Evolutionary conservation across 35 echinoderm and acorn worm genomes (phyloP), one percentile per base, ranked within the genome.

Genomic region (Heliocidaris tuberculata): DNA sequence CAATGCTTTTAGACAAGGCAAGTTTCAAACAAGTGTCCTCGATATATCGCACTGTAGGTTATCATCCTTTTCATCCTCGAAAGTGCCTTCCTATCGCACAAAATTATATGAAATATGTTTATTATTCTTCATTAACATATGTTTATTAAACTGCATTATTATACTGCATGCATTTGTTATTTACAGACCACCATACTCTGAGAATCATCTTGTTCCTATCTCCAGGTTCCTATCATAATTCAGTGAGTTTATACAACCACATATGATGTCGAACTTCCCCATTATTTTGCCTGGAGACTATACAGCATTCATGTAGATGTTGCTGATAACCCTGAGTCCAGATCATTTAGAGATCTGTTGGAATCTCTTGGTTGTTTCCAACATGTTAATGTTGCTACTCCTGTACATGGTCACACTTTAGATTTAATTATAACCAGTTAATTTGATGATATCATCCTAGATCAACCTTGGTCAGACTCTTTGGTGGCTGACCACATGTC

Each of bases 161-260:
- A n/a, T n/a, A n/a, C n/a, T n/a, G n/a, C n/a, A n/a, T n/a, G n/a
- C n/a, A n/a, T n/a, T n/a, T n/a, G n/a, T n/a, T n/a, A n/a, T 94
- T n/a, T 94, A 94, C 59, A 88, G 65, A 48, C 70, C 94, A 42
- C 94, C 85, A 86, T 87, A 94, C 85, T 86, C 94, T 87, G 94
- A 85, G 12, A 94, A 94, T 50, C 65, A 94, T 61, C 94, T 60
- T 27, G 47, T 86, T 49, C 94, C 94, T 30, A 54, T 94, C 31
- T 42, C 47, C 21, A 56, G 47, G 48, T 94, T 94, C 85, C 27
- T 94, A 7, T 13, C 65, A 31, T 60, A 94, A 31, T 94, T 94
- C 94, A 94, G 85, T 87, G 94, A 94, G 47, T 94, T 94, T 87
- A 86, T 94, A 42, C 94, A 94, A 6, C 65, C 50, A 47, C 89